Conservation (phyloP, 1,140 invertebrate genomes). For the Drosophila trapezifrons region DNA sequence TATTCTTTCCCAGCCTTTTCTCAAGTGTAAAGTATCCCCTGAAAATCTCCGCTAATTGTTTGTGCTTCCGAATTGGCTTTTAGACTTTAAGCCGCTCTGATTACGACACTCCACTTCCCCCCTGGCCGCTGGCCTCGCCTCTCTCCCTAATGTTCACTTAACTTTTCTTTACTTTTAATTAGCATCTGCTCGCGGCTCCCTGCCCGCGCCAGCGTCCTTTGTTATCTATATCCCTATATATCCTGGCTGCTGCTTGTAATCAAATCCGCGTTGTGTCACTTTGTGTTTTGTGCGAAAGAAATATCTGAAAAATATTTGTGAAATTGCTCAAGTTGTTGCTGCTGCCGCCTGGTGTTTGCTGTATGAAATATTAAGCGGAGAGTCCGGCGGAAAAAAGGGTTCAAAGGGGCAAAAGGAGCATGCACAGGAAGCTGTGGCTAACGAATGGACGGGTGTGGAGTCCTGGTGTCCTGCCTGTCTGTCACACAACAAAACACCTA, state of each 20-base stretch:
- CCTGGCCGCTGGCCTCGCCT: too few species aligned
- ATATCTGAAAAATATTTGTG: constrained; percentile 76
- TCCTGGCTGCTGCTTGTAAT: constrained; percentile 57
- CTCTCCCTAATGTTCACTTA: constrained; percentile 12
- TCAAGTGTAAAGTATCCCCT: neutral
- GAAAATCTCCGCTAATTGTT: constrained; percentile 41
- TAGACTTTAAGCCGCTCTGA: constrained; percentile 51
- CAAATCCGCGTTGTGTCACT: constrained; percentile 77
- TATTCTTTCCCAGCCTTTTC: neutral
- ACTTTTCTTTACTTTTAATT: constrained; percentile 81
- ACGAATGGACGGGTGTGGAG: constrained; percentile 42
- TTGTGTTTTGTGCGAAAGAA: constrained; percentile 48
- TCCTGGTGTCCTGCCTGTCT: constrained; percentile 34
- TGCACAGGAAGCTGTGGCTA: constrained; percentile 81
- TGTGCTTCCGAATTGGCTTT: constrained; percentile 37
- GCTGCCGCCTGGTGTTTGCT: constrained; percentile 15
- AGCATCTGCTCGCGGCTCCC: constrained; percentile 36
- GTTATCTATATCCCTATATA: constrained; percentile 34
- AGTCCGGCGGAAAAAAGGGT: constrained; percentile 47
- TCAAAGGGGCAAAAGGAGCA: constrained; percentile 68
- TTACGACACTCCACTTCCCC: constrained; percentile 35
- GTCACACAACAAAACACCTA: constrained; percentile 60
- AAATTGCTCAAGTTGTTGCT: constrained; percentile 62
- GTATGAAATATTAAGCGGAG: constrained; percentile 69
- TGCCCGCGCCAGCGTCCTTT: constrained; percentile 10